These are phyloP conservation scores for Rotaria sp. DNA, from an alignment of 2,888 invertebrate genomes.

Conservation along the genomic window DNA sequence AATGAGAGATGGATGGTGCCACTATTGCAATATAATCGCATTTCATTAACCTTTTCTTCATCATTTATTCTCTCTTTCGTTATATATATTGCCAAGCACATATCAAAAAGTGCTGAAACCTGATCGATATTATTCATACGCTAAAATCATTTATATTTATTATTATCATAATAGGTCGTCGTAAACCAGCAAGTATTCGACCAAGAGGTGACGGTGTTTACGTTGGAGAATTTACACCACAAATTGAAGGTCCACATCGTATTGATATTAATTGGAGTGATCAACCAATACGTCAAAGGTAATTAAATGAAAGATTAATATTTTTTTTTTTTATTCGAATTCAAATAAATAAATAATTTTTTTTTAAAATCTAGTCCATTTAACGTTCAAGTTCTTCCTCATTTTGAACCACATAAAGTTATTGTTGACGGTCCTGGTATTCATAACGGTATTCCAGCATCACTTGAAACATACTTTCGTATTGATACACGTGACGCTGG, in stretches of 20 bases:
- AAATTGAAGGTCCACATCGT: conserved; percentile 66
- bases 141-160: no score
- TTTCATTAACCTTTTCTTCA: no score
- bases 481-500: conserved; percentile 58
- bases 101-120: no score
- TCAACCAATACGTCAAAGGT: conserved; percentile 29
- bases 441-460: conserved; percentile 65
- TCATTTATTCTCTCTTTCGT: no score
- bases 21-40: no score
- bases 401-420: conserved; percentile 67
- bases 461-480: conserved; percentile 57
- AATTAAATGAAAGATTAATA: no score
- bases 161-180: neutral
- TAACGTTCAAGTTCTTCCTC: conserved; percentile 67
- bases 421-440: conserved; percentile 67
- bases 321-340: no score
- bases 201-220: conserved; percentile 66
- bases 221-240: conserved; percentile 70
- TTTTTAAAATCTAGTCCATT: conserved; percentile 64
- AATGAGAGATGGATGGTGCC: no score
- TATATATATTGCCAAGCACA: no score
- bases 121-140: no score
- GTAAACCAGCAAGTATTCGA: conserved; percentile 24
- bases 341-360: no score
- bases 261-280: conserved; percentile 60